Evolutionary conservation across 2,888 invertebrate species (phyloP).

Genomic region (Macroteleia sp.): DNA sequence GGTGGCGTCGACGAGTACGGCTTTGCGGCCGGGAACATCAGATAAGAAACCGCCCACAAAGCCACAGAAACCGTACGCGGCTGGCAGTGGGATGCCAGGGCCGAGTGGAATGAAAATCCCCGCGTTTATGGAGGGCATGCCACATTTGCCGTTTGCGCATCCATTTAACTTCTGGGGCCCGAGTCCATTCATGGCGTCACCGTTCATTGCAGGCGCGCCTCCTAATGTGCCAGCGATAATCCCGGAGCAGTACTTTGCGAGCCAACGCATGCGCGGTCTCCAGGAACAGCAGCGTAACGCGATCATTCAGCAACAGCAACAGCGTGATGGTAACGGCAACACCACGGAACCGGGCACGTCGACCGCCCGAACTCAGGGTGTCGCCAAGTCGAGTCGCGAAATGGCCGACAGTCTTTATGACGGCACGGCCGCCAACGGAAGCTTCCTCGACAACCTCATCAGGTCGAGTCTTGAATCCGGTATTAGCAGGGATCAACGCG

Average conservation of each 20-base stretch:
- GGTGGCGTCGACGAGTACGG: constrained; percentile 67
- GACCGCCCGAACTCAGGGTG: constrained; percentile 80
- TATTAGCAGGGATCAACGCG: constrained; percentile 84
- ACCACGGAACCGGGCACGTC: constrained; percentile 77
- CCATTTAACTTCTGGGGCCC: constrained; percentile 93
- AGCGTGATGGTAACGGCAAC: constrained; percentile 67
- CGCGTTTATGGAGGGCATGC: constrained; percentile 87
- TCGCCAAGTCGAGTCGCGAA: constrained; percentile 86
- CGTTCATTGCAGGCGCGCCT: constrained; percentile 84
- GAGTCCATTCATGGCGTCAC: constrained; percentile 86
- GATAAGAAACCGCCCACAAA: constrained; percentile 85
- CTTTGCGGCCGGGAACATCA: constrained; percentile 71
- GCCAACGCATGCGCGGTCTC: constrained; percentile 91
- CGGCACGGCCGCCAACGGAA: constrained; percentile 88
- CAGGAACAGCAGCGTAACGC: constrained; percentile 87
- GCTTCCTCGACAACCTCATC: constrained; percentile 93
- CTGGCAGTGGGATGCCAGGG: constrained; percentile 83
- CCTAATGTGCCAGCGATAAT: constrained; percentile 82
- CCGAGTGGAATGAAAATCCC: constrained; percentile 91
- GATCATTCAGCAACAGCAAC: constrained; percentile 76
- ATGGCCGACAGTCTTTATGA: constrained; percentile 88
- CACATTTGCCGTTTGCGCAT: constrained; percentile 87
- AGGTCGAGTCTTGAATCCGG: constrained; percentile 91
- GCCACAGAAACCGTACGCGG: constrained; percentile 85
- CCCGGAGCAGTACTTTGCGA: constrained; percentile 89